phyloP scores from a whole-genome alignment of 2,888 invertebrate genomes.

The Sisyra terminalis region DNA sequence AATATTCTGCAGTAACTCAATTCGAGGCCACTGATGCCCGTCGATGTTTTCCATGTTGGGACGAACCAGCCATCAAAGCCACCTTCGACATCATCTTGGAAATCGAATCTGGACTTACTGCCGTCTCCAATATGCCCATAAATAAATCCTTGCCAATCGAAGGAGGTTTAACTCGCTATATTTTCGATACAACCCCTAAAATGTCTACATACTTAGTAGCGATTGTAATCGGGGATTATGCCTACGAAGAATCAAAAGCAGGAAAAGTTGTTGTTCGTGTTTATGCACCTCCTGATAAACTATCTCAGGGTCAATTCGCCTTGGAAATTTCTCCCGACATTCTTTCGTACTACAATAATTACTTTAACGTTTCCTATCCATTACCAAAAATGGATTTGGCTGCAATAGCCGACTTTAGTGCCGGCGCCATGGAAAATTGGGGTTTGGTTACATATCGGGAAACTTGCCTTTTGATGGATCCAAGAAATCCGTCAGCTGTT shows the following conservation, averaged over 20 bases:
- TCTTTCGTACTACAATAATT: slow-evolving; percentile 85
- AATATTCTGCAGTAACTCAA: slow-evolving; percentile 79
- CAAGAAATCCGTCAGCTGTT: slow-evolving; percentile 72
- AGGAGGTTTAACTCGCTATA: slow-evolving; percentile 19
- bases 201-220: slow-evolving; percentile 96
- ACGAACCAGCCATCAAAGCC: slow-evolving; percentile 91
- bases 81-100: slow-evolving; percentile 79
- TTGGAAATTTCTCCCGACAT: slow-evolving; percentile 84
- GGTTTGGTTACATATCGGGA: slow-evolving; percentile 88
- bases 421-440: slow-evolving; percentile 99
- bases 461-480: slow-evolving; percentile 78
- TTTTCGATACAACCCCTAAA: slow-evolving; percentile 71
- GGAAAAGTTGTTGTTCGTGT: slow-evolving; percentile 64
- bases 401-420: slow-evolving; percentile 88
- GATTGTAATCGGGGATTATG: slow-evolving; percentile 87
- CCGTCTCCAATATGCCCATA: slow-evolving; percentile 85
- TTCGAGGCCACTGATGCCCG: slow-evolving; percentile 85
- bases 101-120: slow-evolving; percentile 66
- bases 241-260: slow-evolving; percentile 74
- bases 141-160: slow-evolving; percentile 20
- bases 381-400: slow-evolving; percentile 93
- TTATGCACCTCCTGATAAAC: slow-evolving; percentile 79
- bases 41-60: slow-evolving; percentile 94
- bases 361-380: slow-evolving; percentile 89
- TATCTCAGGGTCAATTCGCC: slow-evolving; percentile 83